Evolutionary conservation across 2,113 vertebrate species (phyloP), one percentile per base, ranked within the genome.

Genomic region (Lepidothrix coronata): DNA sequence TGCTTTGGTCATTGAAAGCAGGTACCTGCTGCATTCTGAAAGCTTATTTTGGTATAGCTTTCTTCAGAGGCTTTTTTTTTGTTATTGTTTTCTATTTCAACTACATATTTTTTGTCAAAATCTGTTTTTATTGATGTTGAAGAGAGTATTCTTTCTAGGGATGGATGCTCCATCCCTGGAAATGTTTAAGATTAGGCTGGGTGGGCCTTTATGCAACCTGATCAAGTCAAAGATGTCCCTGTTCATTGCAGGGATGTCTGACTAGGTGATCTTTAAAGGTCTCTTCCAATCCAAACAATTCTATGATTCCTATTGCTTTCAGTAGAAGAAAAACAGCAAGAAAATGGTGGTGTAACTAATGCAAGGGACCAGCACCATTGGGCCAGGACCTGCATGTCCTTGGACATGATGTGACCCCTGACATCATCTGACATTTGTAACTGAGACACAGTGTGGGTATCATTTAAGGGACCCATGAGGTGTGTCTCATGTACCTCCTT

Each of bases 151-250:
- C 23, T 92, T 61, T 28, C 37, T 33, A 77, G 35, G 3, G 55
- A 39, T 66, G 57, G 15, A 9, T 41, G 46, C 12, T 35, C 6
- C 9, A 30, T 44, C 24, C 28, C 33, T 58, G 31, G 72, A 52
- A 91, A 35, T 9, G 10, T 35, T 58, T 10, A 18, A 9, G 12
- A 4, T 14, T 27, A 62, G 51, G 23, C 4, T 85, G 57, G 41
- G 48, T 0, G 0, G 13, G 11, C 10, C 24, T 72, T 54, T 70
- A 6, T 37, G 39, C 24, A 58, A 30, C 20, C 39, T 37, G 28
- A 48, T 74, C 10, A 12, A 11, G 20, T 11, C 61, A 44, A 41
- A 81, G 44, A 27, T 62, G 65, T 33, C 52, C 11, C 15, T 65
- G 41, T 6, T 70, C 18, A 8, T 49, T 62, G 30, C 21, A 63